These are phyloP conservation scores for Entelurus aequoreus DNA, from an alignment of 2,113 vertebrate species.

Conservation along the genomic window DNA sequence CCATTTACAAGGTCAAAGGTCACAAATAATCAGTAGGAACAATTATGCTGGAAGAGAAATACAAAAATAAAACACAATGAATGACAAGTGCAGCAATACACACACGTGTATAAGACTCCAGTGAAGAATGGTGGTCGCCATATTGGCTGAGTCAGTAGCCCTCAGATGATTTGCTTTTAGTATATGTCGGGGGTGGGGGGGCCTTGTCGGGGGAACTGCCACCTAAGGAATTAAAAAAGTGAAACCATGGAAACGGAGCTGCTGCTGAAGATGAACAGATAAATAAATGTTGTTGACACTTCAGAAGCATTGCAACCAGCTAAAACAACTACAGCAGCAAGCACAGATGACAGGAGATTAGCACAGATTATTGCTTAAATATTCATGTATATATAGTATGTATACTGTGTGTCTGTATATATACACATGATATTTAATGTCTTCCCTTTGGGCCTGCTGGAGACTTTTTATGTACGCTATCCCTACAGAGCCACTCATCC, in stretches of 20 bases:
- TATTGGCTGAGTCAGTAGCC: background rate
- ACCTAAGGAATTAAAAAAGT: background rate
- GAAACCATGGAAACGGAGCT: background rate
- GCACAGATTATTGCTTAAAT: background rate
- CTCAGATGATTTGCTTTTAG: background rate
- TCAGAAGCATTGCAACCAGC: background rate
- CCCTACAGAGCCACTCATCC: conserved; percentile 8
- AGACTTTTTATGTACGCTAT: background rate
- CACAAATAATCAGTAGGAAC: too few relatives aligned
- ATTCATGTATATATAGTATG: background rate
- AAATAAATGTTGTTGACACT: background rate
- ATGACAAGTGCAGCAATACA: too few relatives aligned
- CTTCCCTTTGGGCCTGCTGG: background rate
- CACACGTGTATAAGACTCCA: too few relatives aligned
- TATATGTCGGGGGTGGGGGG: background rate
- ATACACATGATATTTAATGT: background rate
- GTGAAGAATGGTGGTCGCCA: background rate
- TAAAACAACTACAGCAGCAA: background rate
- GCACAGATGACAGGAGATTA: too few relatives aligned
- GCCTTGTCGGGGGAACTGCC: background rate
- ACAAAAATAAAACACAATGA: too few relatives aligned
- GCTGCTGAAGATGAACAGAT: background rate
- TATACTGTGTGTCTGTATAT: background rate
- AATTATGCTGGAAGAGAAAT: too few relatives aligned
- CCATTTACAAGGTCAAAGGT: too few relatives aligned